Evolutionary conservation across 2,888 invertebrate genomes (phyloP).

Genomic region (Metalampra italica): DNA sequence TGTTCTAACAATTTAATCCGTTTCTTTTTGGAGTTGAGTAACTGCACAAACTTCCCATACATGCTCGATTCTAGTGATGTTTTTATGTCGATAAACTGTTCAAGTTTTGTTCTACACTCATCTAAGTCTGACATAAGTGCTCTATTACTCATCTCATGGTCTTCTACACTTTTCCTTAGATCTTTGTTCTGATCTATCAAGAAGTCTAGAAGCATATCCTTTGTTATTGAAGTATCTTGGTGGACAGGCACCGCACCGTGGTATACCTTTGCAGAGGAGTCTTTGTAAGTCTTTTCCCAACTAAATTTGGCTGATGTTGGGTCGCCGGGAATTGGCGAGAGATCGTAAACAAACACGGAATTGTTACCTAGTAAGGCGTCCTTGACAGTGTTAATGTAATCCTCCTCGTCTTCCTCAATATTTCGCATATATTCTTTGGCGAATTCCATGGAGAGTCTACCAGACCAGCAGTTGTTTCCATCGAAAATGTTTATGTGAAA

Average conservation of each 20-base stretch:
- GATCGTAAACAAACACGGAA: constrained; percentile 30
- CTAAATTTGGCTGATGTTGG: constrained; percentile 31
- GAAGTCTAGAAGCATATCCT: constrained; percentile 41
- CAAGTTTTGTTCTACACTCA: constrained; percentile 40
- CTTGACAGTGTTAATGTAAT: constrained; percentile 38
- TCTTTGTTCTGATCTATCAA: constrained; percentile 42
- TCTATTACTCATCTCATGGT: constrained; percentile 21
- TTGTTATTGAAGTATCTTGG: constrained; percentile 19
- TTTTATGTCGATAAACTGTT: constrained; percentile 44
- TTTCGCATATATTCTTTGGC: constrained; percentile 32
- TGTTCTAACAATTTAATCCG: constrained; percentile 53
- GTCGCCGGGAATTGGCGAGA: constrained; percentile 20
- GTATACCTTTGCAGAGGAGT: constrained; percentile 22
- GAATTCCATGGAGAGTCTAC: constrained; percentile 38
- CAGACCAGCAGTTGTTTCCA: constrained; percentile 43
- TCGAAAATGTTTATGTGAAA: constrained; percentile 50
- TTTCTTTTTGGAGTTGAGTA: constrained; percentile 59
- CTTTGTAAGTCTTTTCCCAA: constrained; percentile 49
- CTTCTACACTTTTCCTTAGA: constrained; percentile 25
- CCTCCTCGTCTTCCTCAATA: constrained; percentile 33
- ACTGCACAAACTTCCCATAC: constrained; percentile 56
- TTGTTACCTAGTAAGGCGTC: constrained; percentile 24
- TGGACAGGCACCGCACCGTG: constrained; percentile 44
- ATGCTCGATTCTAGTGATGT: constrained; percentile 40
- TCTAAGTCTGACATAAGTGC: constrained; percentile 31